phyloP scores from a whole-genome alignment of 1,140 invertebrate species.

The Danaus plexippus region DNA sequence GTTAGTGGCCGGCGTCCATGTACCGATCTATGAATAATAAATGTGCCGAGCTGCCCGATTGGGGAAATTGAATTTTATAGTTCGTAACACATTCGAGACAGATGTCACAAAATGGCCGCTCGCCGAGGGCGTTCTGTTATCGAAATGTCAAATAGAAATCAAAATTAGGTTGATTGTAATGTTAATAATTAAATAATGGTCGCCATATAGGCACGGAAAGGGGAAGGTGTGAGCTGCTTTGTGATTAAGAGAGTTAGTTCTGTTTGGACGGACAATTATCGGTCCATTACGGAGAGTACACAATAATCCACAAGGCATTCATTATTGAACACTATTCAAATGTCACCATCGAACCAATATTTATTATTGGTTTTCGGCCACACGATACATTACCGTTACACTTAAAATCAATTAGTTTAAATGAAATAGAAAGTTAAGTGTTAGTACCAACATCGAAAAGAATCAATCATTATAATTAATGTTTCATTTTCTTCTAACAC shows the following conservation, averaged over 20 bases:
- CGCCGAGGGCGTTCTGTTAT: constrained; percentile 53
- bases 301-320: constrained; percentile 48
- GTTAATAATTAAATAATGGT: constrained; percentile 70
- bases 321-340: constrained; percentile 54
- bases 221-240: constrained; percentile 54
- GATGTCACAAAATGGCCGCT: constrained; percentile 68
- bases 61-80: constrained; percentile 73
- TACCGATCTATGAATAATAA: constrained; percentile 70
- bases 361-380: constrained; percentile 24
- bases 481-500: too few species aligned
- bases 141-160: constrained; percentile 70
- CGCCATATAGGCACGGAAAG: constrained; percentile 26
- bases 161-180: constrained; percentile 69
- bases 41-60: constrained; percentile 66
- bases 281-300: constrained; percentile 60
- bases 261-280: constrained; percentile 68
- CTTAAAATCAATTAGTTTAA: constrained; percentile 24
- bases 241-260: constrained; percentile 70
- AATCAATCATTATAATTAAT: too few species aligned
- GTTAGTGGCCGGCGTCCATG: constrained; percentile 62
- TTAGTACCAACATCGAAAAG: too few species aligned
- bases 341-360: constrained; percentile 33
- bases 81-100: constrained; percentile 68
- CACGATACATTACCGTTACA: constrained; percentile 22
- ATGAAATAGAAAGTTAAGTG: constrained; percentile 1